A percentile compares a stretch with the other conserved stretches of the same genome.
Conservation (phyloP, 2,888 invertebrate genomes). For the Acleris laterana region DNA sequence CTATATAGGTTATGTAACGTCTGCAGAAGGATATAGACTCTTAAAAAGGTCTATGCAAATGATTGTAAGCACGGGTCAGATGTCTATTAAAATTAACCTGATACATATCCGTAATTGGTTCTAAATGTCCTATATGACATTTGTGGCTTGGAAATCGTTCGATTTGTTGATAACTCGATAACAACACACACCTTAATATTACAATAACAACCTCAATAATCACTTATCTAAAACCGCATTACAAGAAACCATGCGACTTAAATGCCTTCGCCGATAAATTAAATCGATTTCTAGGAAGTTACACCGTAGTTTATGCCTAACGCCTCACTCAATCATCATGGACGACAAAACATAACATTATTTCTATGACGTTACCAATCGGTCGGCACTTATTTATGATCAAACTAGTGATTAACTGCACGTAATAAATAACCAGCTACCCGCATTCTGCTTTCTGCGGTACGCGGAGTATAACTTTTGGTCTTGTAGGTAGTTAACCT, state of each 20-base stretch:
- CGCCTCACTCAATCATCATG: constrained; percentile 7
- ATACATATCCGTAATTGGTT: too few species aligned
- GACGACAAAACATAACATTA: constrained; percentile 8
- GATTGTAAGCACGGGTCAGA: too few species aligned
- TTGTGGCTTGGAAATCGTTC: too few species aligned
- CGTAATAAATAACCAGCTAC: constrained; percentile 15
- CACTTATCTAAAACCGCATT: too few species aligned
- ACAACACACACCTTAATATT: too few species aligned
- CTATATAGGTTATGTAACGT: not conserved
- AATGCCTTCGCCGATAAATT: not conserved
- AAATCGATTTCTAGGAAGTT: constrained; percentile 13
- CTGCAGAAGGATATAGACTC: not conserved
- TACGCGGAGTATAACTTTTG: too few species aligned
- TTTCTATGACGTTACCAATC: constrained; percentile 24
- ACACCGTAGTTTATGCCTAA: constrained; percentile 1
- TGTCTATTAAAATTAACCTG: too few species aligned
- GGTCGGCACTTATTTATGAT: constrained; percentile 7
- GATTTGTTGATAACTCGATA: too few species aligned
- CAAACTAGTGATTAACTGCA: constrained; percentile 10
- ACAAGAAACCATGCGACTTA: too few species aligned
- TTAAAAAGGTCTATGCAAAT: not conserved
- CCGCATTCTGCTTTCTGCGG: not conserved
- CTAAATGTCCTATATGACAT: too few species aligned
- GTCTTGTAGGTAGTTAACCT: too few species aligned
- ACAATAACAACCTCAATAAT: too few species aligned